Evolutionary conservation across 2,888 invertebrate species (phyloP).

Genomic region (Laspeyria flexula): DNA sequence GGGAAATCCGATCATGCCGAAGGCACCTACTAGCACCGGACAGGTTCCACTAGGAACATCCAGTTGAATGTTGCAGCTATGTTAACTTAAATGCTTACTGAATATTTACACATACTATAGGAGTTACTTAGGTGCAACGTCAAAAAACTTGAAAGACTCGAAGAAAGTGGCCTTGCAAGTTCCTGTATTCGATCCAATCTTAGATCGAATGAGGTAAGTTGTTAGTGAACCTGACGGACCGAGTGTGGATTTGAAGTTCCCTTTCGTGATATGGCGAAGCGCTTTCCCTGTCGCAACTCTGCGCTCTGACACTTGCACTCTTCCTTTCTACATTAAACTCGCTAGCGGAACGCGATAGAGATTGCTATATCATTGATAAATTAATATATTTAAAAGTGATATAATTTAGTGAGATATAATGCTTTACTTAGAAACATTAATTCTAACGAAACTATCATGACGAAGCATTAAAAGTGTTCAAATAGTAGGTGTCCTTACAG

Average conservation of each 20-base stretch:
- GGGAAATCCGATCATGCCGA: slow-evolving; percentile 76
- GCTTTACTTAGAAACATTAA: no score
- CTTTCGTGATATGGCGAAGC: slow-evolving; percentile 77
- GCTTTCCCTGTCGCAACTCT: slow-evolving; percentile 80
- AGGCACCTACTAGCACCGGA: slow-evolving; percentile 51
- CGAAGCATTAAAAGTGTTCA: slow-evolving; percentile 14
- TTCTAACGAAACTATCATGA: slow-evolving; percentile 19
- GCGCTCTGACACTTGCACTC: slow-evolving; percentile 79
- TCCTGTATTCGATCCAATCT: slow-evolving; percentile 65
- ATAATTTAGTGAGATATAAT: no score
- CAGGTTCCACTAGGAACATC: slow-evolving; percentile 53
- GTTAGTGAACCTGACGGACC: slow-evolving; percentile 62
- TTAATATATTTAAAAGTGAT: not conserved
- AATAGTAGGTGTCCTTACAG: slow-evolving; percentile 19
- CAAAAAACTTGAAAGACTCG: slow-evolving; percentile 68
- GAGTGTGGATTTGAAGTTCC: slow-evolving; percentile 76
- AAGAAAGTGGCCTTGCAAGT: slow-evolving; percentile 77
- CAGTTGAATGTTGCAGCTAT: slow-evolving; percentile 55
- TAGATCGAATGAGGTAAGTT: slow-evolving; percentile 66
- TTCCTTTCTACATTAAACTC: slow-evolving; percentile 79
- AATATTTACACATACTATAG: slow-evolving; percentile 47
- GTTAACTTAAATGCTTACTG: slow-evolving; percentile 52
- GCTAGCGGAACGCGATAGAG: slow-evolving; percentile 44
- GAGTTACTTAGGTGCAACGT: slow-evolving; percentile 44
- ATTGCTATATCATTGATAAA: slow-evolving; percentile 19